phyloP scores from a whole-genome alignment of 1,140 invertebrate genomes.

The Thrips palmi region DNA sequence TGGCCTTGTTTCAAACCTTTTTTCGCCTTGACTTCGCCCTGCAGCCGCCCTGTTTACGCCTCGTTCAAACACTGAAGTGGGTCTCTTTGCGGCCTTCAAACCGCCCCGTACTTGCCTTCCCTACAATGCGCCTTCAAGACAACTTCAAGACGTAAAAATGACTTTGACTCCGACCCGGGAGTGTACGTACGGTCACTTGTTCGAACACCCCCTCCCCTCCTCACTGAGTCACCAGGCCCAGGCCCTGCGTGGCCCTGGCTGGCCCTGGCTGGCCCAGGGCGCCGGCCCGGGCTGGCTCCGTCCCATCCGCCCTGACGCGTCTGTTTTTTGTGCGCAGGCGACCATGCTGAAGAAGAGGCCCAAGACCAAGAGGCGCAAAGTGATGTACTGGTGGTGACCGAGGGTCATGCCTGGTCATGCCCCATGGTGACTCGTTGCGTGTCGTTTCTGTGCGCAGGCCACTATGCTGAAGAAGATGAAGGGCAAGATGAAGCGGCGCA shows the following conservation, averaged over 20 bases:
- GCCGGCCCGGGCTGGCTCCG: not conserved
- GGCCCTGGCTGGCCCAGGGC: not conserved
- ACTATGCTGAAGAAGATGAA: slow-evolving; percentile 82
- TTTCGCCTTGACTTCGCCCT: too few relatives aligned
- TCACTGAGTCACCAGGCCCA: not conserved
- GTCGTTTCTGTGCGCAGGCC: slow-evolving; percentile 34
- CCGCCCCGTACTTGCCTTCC: too few relatives aligned
- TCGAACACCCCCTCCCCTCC: not conserved
- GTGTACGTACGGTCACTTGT: too few relatives aligned
- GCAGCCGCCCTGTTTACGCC: too few relatives aligned
- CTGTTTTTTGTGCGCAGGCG: slow-evolving; percentile 23
- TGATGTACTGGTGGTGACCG: slow-evolving; percentile 18
- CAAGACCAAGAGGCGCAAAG: slow-evolving; percentile 46
- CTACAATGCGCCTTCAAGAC: too few relatives aligned
- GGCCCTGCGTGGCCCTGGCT: not conserved
- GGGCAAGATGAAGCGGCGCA: slow-evolving; percentile 83
- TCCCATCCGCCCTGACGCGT: not conserved
- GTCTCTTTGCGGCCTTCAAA: too few relatives aligned
- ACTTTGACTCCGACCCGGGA: too few relatives aligned
- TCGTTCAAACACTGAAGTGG: too few relatives aligned
- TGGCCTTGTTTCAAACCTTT: too few relatives aligned
- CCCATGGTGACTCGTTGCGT: slow-evolving; percentile 10
- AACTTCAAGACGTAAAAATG: too few relatives aligned
- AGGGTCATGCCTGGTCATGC: not conserved
- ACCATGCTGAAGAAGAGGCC: slow-evolving; percentile 49